phyloP scores from a whole-genome alignment of 2,113 vertebrate species.

The Marcusenius ussheri region DNA sequence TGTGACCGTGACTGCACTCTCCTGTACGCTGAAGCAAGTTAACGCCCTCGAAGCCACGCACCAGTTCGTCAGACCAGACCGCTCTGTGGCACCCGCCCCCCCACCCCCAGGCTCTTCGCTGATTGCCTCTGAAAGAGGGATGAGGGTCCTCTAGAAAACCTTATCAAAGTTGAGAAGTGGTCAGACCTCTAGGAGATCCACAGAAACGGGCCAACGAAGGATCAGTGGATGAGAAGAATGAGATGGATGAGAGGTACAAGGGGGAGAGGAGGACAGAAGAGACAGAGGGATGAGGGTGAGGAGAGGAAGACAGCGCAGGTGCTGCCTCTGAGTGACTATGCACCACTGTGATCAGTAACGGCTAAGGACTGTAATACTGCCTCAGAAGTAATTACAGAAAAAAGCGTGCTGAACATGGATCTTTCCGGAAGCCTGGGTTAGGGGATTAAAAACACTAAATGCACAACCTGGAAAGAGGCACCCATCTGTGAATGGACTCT shows the following conservation, averaged over 20 bases:
- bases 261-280: neutral
- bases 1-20: neutral
- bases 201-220: neutral
- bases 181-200: neutral
- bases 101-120: neutral
- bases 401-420: constrained; percentile 48
- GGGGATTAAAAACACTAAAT: neutral
- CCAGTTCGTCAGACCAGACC: neutral
- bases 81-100: neutral
- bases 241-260: neutral
- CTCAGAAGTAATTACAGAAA: constrained; percentile 50
- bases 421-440: constrained; percentile 3
- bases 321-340: neutral
- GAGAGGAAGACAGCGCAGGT: neutral
- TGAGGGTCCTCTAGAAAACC: neutral
- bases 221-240: neutral
- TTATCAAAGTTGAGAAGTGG: neutral
- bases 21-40: neutral
- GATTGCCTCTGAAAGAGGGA: neutral
- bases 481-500: neutral
- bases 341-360: constrained; percentile 12
- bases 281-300: too few relatives aligned
- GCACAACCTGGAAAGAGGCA: neutral
- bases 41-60: neutral
- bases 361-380: constrained; percentile 36